These are phyloP conservation scores for Thelaira solivaga DNA, from an alignment of 2,888 invertebrate genomes.

Conservation along the genomic window DNA sequence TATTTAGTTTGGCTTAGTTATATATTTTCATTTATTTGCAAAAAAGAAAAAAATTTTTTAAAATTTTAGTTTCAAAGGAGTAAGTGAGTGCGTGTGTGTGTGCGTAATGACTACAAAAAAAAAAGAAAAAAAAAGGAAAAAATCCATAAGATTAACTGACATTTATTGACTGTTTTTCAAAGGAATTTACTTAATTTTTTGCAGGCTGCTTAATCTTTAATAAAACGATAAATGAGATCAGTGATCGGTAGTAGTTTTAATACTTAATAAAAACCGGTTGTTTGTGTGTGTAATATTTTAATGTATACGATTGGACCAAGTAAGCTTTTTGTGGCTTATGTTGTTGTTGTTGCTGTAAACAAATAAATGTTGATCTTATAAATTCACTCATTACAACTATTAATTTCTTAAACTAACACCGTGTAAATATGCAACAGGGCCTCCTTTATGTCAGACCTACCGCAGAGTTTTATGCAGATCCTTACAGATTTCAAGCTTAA, in stretches of 20 bases:
- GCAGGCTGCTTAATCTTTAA: conserved; percentile 46
- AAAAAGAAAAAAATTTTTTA: conserved; percentile 27
- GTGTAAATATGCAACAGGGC: conserved; percentile 45
- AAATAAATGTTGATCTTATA: conserved; percentile 65
- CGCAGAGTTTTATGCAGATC: conserved; percentile 69
- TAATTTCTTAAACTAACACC: conserved; percentile 67
- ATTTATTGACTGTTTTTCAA: conserved; percentile 73
- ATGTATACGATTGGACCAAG: too few species aligned
- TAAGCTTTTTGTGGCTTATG: background rate
- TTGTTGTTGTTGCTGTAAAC: background rate
- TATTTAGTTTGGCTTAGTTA: conserved; percentile 29
- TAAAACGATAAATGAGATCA: conserved; percentile 65
- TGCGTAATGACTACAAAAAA: conserved; percentile 29
- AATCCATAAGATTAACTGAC: conserved; percentile 67
- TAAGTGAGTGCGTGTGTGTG: conserved; percentile 7
- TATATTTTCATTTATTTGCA: conserved; percentile 18
- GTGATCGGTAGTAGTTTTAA: conserved; percentile 54
- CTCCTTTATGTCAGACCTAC: conserved; percentile 68
- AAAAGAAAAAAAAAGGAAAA: conserved; percentile 12
- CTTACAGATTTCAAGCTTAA: conserved; percentile 61
- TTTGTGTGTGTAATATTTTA: background rate
- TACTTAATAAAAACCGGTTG: conserved; percentile 40
- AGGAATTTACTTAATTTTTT: conserved; percentile 48
- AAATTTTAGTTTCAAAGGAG: background rate
- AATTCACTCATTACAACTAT: conserved; percentile 70